phyloP scores from a whole-genome alignment of 2,888 invertebrate genomes.

The Drosophila anomelani region DNA sequence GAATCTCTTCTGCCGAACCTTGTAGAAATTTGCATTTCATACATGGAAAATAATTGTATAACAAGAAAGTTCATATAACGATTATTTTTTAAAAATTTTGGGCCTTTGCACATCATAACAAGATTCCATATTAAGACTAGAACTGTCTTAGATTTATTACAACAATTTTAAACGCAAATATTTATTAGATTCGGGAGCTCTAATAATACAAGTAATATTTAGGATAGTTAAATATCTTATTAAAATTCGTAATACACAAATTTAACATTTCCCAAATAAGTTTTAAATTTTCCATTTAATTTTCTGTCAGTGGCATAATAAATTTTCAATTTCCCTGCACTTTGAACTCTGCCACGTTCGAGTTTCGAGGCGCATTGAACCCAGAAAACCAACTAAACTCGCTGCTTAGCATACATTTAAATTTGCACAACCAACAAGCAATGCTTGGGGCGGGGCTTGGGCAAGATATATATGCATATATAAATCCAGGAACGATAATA shows the following conservation, averaged over 20 bases:
- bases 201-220: no score
- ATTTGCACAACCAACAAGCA: slow-evolving; percentile 69
- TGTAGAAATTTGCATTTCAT: slow-evolving; percentile 6
- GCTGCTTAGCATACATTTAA: slow-evolving; percentile 75
- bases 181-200: no score
- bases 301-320: slow-evolving; percentile 23
- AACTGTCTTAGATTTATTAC: neutral
- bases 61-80: neutral
- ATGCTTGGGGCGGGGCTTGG: slow-evolving; percentile 47
- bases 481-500: slow-evolving; percentile 62
- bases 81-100: neutral
- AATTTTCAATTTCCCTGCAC: slow-evolving; percentile 41
- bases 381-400: slow-evolving; percentile 28
- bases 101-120: neutral
- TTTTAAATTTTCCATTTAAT: neutral
- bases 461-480: slow-evolving; percentile 27
- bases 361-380: slow-evolving; percentile 34
- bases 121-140: no score
- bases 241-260: no score
- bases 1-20: slow-evolving; percentile 7
- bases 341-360: slow-evolving; percentile 33
- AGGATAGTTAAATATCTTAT: neutral
- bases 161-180: neutral
- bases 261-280: neutral
- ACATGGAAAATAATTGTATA: neutral